Evolutionary conservation across 1,140 invertebrate genomes (phyloP).

Genomic region (Dendroctonus ponderosae): DNA sequence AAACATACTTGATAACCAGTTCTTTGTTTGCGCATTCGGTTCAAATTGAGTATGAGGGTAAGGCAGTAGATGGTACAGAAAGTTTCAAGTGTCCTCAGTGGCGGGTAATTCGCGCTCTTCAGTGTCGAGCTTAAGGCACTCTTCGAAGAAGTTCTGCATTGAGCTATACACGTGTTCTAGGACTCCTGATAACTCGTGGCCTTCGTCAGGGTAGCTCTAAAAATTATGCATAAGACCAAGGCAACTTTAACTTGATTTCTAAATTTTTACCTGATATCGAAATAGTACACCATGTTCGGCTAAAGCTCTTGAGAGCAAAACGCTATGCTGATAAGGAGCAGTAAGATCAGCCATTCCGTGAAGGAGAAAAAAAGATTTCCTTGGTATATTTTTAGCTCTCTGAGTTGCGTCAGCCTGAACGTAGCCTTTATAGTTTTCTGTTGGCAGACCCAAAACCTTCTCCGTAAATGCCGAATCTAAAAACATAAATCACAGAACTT

Average conservation of each 20-base stretch:
- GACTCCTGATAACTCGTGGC: conserved; percentile 72
- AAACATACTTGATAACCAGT: neutral
- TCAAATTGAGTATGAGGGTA: neutral
- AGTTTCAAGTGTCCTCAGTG: conserved; percentile 40
- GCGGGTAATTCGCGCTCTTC: conserved; percentile 55
- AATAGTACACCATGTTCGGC: conserved; percentile 84
- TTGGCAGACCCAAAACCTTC: conserved; percentile 81
- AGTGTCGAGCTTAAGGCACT: conserved; percentile 80
- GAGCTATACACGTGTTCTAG: conserved; percentile 80
- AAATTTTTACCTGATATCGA: conserved; percentile 75
- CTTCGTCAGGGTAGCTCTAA: conserved; percentile 83
- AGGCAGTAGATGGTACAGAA: conserved; percentile 24
- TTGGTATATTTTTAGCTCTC: conserved; percentile 78
- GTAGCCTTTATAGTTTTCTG: conserved; percentile 89
- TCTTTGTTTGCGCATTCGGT: neutral
- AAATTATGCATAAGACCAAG: neutral
- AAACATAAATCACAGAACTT: conserved; percentile 22
- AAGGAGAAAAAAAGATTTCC: conserved; percentile 82
- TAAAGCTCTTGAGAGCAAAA: conserved; percentile 83
- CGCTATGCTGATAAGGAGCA: conserved; percentile 88
- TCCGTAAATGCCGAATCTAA: conserved; percentile 94
- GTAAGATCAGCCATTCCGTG: conserved; percentile 89
- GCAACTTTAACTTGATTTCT: neutral
- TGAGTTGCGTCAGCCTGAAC: conserved; percentile 87
- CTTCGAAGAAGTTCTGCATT: conserved; percentile 80